Conservation (phyloP, 2,888 invertebrate species). For the Allolobophora icterica region DNA sequence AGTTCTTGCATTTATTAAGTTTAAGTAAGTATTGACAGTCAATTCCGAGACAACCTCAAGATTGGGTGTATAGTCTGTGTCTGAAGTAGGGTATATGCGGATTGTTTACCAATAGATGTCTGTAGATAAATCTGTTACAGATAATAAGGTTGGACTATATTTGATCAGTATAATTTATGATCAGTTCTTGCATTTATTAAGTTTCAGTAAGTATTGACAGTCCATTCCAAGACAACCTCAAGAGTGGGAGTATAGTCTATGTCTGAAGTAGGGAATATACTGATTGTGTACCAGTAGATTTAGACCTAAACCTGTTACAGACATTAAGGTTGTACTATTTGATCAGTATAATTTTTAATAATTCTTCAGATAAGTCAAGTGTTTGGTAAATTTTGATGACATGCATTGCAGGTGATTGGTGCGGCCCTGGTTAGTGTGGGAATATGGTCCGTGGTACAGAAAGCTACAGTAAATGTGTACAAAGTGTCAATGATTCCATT, state of each 20-base stretch:
- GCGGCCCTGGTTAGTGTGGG: not conserved
- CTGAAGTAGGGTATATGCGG: too few species aligned
- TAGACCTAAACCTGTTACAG: not conserved
- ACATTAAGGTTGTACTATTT: not conserved
- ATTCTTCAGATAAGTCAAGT: not conserved
- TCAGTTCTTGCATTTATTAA: not conserved
- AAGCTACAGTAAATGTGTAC: not conserved
- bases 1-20: not conserved
- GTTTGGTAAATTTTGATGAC: not conserved
- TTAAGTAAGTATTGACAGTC: not conserved
- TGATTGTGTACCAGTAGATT: not conserved
- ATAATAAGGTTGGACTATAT: not conserved
- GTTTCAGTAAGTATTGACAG: not conserved
- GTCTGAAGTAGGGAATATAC: too few species aligned
- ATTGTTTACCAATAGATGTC: not conserved
- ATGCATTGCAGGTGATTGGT: not conserved
- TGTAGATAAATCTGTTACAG: not conserved
- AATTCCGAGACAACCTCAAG: not conserved
- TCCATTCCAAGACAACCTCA: not conserved
- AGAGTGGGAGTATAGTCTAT: not conserved
- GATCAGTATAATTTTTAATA: too few species aligned
- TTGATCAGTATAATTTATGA: too few species aligned
- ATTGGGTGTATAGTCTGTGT: not conserved
- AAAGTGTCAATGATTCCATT: not conserved
- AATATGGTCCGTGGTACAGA: not conserved